These are phyloP conservation scores for Gastrophysa polygoni DNA, from an alignment of 2,888 invertebrate species.

Conservation along the genomic window DNA sequence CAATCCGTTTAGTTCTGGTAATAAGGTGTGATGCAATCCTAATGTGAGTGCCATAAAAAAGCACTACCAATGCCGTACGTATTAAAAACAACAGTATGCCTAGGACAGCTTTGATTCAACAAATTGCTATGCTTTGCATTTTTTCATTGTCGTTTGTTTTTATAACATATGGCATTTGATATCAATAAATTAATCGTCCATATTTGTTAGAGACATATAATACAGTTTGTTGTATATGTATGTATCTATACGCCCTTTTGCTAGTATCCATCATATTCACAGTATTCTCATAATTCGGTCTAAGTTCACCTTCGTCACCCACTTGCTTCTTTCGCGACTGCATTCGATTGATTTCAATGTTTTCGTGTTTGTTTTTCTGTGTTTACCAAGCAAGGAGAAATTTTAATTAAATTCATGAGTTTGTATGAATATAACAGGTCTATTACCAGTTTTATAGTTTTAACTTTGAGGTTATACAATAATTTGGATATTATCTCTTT, in stretches of 20 bases:
- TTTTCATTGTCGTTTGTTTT: slow-evolving; percentile 21
- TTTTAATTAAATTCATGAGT: slow-evolving; percentile 22
- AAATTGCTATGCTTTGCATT: slow-evolving; percentile 18
- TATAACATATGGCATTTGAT: slow-evolving; percentile 42
- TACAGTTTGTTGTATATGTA: slow-evolving; percentile 46
- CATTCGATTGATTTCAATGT: too few relatives aligned
- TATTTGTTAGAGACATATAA: slow-evolving; percentile 52
- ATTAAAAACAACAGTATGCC: slow-evolving; percentile 29
- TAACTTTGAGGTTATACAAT: neutral
- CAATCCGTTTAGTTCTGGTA: slow-evolving; percentile 6
- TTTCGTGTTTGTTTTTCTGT: neutral
- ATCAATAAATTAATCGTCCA: slow-evolving; percentile 57
- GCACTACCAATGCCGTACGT: slow-evolving; percentile 29
- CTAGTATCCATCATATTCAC: slow-evolving; percentile 42
- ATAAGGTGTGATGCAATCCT: slow-evolving; percentile 25
- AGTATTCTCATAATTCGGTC: slow-evolving; percentile 34
- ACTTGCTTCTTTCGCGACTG: neutral
- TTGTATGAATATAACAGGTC: slow-evolving; percentile 6
- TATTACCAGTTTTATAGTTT: neutral
- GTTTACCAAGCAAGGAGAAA: neutral
- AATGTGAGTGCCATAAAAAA: slow-evolving; percentile 25
- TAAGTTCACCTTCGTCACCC: neutral
- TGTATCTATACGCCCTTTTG: slow-evolving; percentile 45
- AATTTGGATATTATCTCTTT: neutral
- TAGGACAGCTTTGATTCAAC: slow-evolving; percentile 22